phyloP scores from a whole-genome alignment of 2,797 vertebrate genomes.

The Pipistrellus pipistrellus region DNA sequence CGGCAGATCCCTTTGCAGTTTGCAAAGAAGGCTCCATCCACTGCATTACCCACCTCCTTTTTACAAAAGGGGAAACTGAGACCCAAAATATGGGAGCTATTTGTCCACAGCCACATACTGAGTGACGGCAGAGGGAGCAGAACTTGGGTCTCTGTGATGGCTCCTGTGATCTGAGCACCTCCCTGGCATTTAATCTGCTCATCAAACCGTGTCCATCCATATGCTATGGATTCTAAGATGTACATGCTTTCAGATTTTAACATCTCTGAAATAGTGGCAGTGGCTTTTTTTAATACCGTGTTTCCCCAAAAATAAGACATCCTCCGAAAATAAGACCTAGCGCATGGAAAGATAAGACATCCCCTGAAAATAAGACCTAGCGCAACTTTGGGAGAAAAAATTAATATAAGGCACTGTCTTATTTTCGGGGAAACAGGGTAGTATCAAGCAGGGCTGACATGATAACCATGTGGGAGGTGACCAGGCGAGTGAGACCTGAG shows the following conservation, averaged over 20 bases:
- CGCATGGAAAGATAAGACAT: too few relatives aligned
- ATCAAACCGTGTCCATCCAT: accelerated
- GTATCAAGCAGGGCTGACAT: not conserved
- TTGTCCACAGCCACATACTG: not conserved
- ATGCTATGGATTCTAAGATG: not conserved
- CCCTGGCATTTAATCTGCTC: not conserved
- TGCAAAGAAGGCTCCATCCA: not conserved
- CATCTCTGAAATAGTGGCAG: not conserved
- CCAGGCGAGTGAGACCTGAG: not conserved
- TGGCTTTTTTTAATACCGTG: not conserved
- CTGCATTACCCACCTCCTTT: not conserved
- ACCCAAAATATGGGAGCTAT: not conserved
- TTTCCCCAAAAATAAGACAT: too few relatives aligned
- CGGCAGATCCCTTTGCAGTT: not conserved
- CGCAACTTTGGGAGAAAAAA: too few relatives aligned
- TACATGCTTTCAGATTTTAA: not conserved
- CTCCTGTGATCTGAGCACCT: not conserved
- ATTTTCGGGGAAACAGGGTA: too few relatives aligned
- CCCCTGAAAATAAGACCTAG: too few relatives aligned
- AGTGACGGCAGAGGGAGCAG: not conserved
- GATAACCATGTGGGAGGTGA: not conserved
- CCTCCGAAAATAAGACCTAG: too few relatives aligned
- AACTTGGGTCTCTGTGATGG: not conserved
- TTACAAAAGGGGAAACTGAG: not conserved
- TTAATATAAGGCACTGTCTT: too few relatives aligned